Evolutionary conservation across 2,113 vertebrate species (phyloP).

Genomic region (Paedocypris sp.): DNA sequence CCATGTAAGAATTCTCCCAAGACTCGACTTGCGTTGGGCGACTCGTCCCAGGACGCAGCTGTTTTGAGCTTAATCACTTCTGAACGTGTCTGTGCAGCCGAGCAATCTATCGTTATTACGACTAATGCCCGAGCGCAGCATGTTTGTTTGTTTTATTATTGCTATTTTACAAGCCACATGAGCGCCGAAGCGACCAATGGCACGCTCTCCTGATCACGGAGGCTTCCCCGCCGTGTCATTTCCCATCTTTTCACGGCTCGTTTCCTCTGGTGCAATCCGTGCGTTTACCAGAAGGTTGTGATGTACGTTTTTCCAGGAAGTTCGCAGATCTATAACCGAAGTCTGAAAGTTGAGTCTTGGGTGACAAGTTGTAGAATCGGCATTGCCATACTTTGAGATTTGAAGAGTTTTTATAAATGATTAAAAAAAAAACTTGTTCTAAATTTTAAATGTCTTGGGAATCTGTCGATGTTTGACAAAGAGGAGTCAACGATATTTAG

Average conservation of each 20-base stretch:
- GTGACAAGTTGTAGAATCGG: no score
- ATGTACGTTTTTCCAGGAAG: conserved; percentile 1
- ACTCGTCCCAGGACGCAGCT: not conserved
- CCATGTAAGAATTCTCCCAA: no score
- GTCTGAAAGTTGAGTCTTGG: no score
- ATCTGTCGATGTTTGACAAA: no score
- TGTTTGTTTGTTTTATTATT: conserved; percentile 11
- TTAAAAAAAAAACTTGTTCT: no score
- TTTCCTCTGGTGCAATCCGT: conserved; percentile 29
- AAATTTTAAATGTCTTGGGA: no score
- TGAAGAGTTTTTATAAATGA: no score
- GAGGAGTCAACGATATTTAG: no score
- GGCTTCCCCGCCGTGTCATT: conserved; percentile 20
- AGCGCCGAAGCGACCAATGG: conserved; percentile 8
- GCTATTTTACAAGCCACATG: not conserved
- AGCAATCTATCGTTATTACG: conserved; percentile 1
- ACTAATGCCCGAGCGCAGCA: not conserved
- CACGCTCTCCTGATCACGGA: not conserved
- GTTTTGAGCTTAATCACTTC: not conserved
- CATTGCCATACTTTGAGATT: no score
- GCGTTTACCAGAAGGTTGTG: conserved; percentile 21
- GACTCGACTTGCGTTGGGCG: no score
- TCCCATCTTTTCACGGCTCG: conserved; percentile 31
- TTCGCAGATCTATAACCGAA: no score
- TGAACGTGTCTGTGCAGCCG: not conserved